Conservation (phyloP, 2,113 vertebrate species). For the Trinectes maculatus region DNA sequence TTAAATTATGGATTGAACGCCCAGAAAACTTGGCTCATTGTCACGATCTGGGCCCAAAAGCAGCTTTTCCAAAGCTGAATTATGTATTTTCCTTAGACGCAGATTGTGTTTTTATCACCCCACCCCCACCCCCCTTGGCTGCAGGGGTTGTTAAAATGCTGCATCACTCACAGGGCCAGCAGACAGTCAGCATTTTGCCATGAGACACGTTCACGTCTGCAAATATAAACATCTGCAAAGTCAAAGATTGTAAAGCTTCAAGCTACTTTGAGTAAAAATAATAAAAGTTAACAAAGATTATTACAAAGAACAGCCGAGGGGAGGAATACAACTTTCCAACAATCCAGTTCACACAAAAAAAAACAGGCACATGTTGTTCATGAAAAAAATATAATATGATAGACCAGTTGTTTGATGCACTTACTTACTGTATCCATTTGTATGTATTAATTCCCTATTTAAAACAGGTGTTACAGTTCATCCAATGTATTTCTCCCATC, state of each 20-base stretch:
- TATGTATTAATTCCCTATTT: too few species aligned
- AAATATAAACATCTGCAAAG: too few species aligned
- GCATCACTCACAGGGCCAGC: slow-evolving; percentile 12
- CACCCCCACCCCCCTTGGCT: background rate
- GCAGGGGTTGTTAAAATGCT: slow-evolving; percentile 25
- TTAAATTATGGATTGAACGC: slow-evolving; percentile 33
- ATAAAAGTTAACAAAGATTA: slow-evolving; percentile 19
- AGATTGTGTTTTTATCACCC: slow-evolving; percentile 11
- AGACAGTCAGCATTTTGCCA: slow-evolving; percentile 15
- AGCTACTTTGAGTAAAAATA: background rate
- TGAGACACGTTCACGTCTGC: background rate
- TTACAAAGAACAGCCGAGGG: too few species aligned
- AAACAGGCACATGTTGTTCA: too few species aligned
- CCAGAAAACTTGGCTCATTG: slow-evolving; percentile 28
- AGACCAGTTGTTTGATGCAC: too few species aligned
- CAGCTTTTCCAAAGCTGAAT: slow-evolving; percentile 30
- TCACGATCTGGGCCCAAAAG: background rate
- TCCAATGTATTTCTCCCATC: too few species aligned
- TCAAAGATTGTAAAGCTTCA: slow-evolving; percentile 10
- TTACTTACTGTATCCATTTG: too few species aligned
- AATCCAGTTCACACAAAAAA: background rate
- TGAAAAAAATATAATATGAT: too few species aligned
- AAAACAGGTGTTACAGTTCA: too few species aligned
- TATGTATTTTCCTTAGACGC: slow-evolving; percentile 34
- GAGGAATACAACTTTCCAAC: background rate